phyloP scores from a whole-genome alignment of 2,797 vertebrate genomes.

The Propithecus perrieri region DNA sequence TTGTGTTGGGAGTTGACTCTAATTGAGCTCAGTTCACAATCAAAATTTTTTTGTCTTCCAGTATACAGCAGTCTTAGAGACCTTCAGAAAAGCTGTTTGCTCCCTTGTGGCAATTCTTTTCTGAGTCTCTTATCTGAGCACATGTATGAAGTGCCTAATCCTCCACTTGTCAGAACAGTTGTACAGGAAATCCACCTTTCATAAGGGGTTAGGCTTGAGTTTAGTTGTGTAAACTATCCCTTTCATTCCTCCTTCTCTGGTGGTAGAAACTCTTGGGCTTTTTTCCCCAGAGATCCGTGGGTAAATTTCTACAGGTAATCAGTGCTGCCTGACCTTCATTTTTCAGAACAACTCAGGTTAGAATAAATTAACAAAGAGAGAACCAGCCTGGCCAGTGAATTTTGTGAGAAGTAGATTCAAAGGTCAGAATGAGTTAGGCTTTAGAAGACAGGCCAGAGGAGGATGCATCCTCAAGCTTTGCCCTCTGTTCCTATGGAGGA shows the following conservation, averaged over 20 bases:
- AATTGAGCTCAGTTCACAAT: background rate
- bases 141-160: constrained; percentile 62
- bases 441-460: constrained; percentile 26
- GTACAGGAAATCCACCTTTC: constrained; percentile 71
- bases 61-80: background rate
- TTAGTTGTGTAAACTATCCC: constrained; percentile 47
- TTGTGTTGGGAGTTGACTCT: background rate
- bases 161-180: constrained; percentile 58
- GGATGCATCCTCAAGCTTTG: background rate
- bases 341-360: background rate
- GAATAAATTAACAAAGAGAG: constrained; percentile 31
- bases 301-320: background rate
- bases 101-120: constrained; percentile 18
- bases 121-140: constrained; percentile 40
- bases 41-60: background rate
- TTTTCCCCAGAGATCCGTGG: background rate
- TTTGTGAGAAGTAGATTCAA: constrained; percentile 36
- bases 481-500: background rate
- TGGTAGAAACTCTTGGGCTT: background rate
- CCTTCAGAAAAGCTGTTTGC: background rate
- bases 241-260: background rate
- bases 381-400: background rate
- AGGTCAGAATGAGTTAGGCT: constrained; percentile 38
- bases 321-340: background rate
- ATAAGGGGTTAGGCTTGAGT: constrained; percentile 54